phyloP scores from a whole-genome alignment of 1,140 invertebrate genomes.

The Zophobas atratus region DNA sequence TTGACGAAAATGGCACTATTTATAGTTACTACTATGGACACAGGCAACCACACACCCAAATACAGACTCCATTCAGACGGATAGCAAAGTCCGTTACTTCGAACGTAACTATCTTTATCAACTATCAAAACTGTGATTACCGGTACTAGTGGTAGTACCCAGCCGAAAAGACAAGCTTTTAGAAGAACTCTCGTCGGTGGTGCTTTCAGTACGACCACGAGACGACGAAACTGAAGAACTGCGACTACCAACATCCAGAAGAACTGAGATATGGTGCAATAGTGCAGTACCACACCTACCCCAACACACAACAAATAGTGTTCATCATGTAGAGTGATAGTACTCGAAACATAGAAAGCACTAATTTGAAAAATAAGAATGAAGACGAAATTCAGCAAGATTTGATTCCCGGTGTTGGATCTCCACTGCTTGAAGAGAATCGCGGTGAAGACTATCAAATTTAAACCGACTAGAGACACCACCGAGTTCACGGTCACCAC shows the following conservation, averaged over 20 bases:
- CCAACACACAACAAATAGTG: conserved; percentile 63
- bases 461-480: conserved; percentile 74
- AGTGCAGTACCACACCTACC: conserved; percentile 71
- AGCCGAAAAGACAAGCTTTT: conserved; percentile 65
- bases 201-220: conserved; percentile 73
- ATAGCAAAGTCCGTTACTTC: conserved; percentile 70
- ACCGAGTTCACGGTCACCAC: conserved; percentile 75
- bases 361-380: conserved; percentile 73
- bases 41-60: conserved; percentile 71
- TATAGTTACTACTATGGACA: conserved; percentile 70
- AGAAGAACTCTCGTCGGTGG: conserved; percentile 64
- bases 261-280: conserved; percentile 75
- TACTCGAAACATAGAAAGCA: conserved; percentile 72
- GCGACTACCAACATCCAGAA: conserved; percentile 79
- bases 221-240: conserved; percentile 75
- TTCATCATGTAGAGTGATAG: conserved; percentile 66
- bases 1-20: conserved; percentile 73
- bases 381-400: conserved; percentile 74
- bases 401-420: conserved; percentile 74
- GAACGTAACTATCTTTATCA: conserved; percentile 69
- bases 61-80: conserved; percentile 72
- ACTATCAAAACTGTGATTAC: conserved; percentile 65
- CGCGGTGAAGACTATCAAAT: conserved; percentile 74
- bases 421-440: conserved; percentile 74
- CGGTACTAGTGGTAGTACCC: conserved; percentile 62